Base-by-base conservation (phyloP, 2,797 vertebrate species). In the Chiroxiphia lanceolata region DNA sequence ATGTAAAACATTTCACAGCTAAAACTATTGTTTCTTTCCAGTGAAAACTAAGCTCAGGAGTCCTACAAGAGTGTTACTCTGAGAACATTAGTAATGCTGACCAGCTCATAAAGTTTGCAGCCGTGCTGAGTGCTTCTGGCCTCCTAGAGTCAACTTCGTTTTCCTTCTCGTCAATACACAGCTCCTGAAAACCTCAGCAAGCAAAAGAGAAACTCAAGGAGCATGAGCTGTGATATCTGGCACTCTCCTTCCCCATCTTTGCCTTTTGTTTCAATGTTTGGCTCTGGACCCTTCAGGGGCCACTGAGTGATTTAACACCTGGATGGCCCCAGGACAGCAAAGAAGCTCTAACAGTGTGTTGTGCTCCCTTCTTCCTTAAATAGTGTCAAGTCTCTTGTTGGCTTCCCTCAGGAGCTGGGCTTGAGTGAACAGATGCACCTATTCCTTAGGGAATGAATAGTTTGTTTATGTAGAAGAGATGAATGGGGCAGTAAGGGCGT, bases 401-500 rank as follows among this genome's bases (percentile, higher is more conserved):
- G 68, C 64, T 95, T 95, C 91, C 92, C 80, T 85, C 57, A 87
- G 93, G 94, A 96, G 61, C 92, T 72, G 93, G 68, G 90, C 68
- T 78, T 84, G 88, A 90, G 75, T 0, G 94, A 94, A 95, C 88
- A 94, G 90, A 96, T 93, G 92, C 93, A 95, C 86, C 89, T 95
- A 92, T 94, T 96, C 93, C 87, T 94, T 72, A 48, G 94, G 80
- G 93, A 91, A 92, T 94, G 90, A 96, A 89, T 93, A 89, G 92
- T 95, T 93, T 96, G 96, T 95, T 97, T 96, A 95, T 95, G 87
- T 83, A 90, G 93, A 61, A 48, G 90, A 97, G 95, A 90, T 96
- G 93, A 95, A 94, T 95, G 93, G 94, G 89, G 84, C 93, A 96
- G 86, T 60, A 92, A 95, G 94, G 94, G 90, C 87, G 4, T 81